These are phyloP conservation scores for Rhopilema esculentum DNA, from an alignment of 30 jellyfish, hydroid and myxozoan species.

Conservation along the genomic window DNA sequence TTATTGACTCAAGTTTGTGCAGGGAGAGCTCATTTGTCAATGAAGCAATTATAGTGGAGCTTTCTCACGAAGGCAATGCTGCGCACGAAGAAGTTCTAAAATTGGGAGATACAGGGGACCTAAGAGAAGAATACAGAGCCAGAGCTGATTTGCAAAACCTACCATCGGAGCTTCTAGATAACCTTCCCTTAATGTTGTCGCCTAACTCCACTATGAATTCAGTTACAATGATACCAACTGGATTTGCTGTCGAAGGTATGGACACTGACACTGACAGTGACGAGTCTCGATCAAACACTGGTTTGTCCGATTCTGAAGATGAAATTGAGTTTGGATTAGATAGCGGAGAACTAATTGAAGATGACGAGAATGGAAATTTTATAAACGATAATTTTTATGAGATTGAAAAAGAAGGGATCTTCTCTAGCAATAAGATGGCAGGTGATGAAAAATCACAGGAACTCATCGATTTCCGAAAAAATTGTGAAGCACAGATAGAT, in stretches of 20 bases:
- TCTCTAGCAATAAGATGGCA: not conserved
- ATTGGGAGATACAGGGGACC: conserved; percentile 31
- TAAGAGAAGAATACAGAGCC: conserved; percentile 70
- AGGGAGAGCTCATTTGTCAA: conserved; percentile 60
- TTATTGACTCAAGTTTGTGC: conserved; percentile 9
- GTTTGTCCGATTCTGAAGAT: conserved; percentile 59
- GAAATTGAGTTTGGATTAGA: conserved; percentile 61
- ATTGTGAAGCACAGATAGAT: not conserved
- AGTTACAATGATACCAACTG: not conserved
- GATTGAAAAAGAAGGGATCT: not conserved
- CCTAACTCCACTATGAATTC: conserved; percentile 17
- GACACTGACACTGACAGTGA: conserved; percentile 33
- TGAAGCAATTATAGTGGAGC: conserved; percentile 31
- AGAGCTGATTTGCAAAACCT: conserved; percentile 56
- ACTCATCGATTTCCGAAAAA: not conserved
- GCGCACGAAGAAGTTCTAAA: not conserved
- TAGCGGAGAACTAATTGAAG: not conserved
- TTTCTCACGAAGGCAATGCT: conserved; percentile 25
- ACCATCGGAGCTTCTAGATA: conserved; percentile 39
- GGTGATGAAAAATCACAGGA: not conserved
- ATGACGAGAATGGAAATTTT: not conserved
- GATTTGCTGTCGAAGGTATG: conserved; percentile 6
- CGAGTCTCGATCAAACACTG: not conserved
- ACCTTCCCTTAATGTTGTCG: conserved; percentile 48
- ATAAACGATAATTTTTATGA: not conserved